Base-by-base conservation (phyloP, 1,140 invertebrate genomes). In the Drosophila mayri region DNA sequence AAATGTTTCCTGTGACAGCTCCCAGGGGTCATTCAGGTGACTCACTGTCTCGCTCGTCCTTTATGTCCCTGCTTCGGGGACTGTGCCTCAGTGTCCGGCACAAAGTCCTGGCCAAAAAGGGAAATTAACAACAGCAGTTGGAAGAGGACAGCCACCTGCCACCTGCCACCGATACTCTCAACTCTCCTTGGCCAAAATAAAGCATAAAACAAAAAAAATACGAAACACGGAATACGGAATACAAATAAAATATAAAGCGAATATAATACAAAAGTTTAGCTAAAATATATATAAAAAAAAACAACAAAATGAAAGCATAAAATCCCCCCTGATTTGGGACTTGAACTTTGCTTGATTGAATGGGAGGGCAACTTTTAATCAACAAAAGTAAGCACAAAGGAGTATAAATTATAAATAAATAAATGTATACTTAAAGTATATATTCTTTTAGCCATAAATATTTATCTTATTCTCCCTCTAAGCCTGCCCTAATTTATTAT, bases 1-100 rank as follows among this genome's bases (percentile, higher is more conserved):
- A 44, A 65, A 43, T 55, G 46, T 78, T 64, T 64, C 46, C 71
- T 65, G 35, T 55, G 71, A 76, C 73, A 75, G 60, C 50, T 65
- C 60, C 60, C 73, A 49, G 44, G 44, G 44, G 35, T 75, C 60
- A 71, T 43, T 71, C 65, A 65, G 59, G 71, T 65, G 43, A 74
- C 20, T 64, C 46, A 18, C 22, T n/a, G 37, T 57, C 49, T 57
- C 49, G n/a, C 1, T 7, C 10, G 28, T 35, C 10, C 65, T 28
- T 16, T 11, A 25, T 35, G 37, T n/a, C 52, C 37, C 32, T 22
- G 64, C 60, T 16, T 57, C 10, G 32, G 66, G 66, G 63, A 68
- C 38, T 10, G 35, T 9, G 28, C 35, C 38, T 65, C 66, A 38
- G 32, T 37, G 49, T 32, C 41, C 43, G 49, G 40, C 43, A 38